Percentiles rank a stretch among this genome's conserved stretches.
phyloP scores from a whole-genome alignment of 2,113 vertebrate species.

The Dicentrarchus labrax region DNA sequence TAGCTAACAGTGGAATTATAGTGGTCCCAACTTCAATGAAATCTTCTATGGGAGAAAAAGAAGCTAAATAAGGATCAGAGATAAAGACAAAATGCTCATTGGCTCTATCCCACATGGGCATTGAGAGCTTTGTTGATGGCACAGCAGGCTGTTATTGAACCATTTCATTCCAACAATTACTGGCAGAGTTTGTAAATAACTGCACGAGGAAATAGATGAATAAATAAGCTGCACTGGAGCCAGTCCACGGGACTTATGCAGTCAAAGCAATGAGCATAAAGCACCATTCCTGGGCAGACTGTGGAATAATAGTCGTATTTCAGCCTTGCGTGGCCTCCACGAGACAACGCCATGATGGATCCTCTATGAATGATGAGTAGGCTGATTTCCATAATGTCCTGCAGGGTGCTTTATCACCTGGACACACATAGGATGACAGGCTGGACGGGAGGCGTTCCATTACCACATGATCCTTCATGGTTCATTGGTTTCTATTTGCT shows the following conservation, averaged over 20 bases:
- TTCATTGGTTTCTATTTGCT: not conserved
- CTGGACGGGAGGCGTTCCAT: conserved; percentile 1
- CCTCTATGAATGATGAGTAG: conserved; percentile 56
- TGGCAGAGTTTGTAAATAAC: conserved; percentile 44
- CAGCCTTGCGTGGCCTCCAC: conserved; percentile 30
- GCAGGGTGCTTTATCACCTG: conserved; percentile 54
- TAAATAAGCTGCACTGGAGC: conserved; percentile 20
- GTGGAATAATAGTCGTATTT: conserved; percentile 36
- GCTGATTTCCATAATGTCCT: conserved; percentile 52
- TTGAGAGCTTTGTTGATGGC: conserved; percentile 1
- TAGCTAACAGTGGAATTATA: not conserved
- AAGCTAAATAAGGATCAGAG: conserved; percentile 12
- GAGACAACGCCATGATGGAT: conserved; percentile 40
- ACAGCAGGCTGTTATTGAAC: conserved; percentile 38
- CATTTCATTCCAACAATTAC: conserved; percentile 27
- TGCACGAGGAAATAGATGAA: conserved; percentile 37
- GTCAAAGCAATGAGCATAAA: not conserved
- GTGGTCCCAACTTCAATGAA: not conserved
- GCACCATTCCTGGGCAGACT: conserved; percentile 1
- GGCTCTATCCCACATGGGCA: not conserved
- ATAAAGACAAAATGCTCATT: conserved; percentile 1
- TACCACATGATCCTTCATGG: not conserved
- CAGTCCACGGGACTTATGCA: conserved; percentile 2
- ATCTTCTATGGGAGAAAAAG: not conserved
- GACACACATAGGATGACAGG: not conserved